These are phyloP conservation scores for Triplophysa yarkandensis DNA, from an alignment of 2,797 vertebrate genomes.

Conservation along the genomic window DNA sequence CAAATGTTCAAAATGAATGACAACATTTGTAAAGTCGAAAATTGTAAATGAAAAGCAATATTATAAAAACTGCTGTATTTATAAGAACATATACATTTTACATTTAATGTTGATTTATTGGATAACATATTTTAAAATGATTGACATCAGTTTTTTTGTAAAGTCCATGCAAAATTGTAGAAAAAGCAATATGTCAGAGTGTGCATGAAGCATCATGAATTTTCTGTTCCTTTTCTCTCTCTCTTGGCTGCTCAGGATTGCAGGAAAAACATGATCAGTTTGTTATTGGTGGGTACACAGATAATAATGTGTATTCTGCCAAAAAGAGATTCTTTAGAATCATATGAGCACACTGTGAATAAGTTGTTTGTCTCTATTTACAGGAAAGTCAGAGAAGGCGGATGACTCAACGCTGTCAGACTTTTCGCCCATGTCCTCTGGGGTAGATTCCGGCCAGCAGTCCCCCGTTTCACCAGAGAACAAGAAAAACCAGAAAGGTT, in stretches of 20 bases:
- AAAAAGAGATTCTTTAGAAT: not conserved
- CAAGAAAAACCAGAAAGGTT: slow-evolving; percentile 88
- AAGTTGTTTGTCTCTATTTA: slow-evolving; percentile 18
- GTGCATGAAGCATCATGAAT: not conserved
- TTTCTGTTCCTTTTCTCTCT: slow-evolving; percentile 13
- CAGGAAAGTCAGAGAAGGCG: slow-evolving; percentile 81
- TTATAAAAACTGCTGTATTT: no score
- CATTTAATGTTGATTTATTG: no score
- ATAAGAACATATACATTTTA: no score
- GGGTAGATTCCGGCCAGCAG: slow-evolving; percentile 83
- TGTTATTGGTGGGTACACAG: slow-evolving; percentile 36
- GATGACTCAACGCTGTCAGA: slow-evolving; percentile 80
- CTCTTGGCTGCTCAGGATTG: slow-evolving; percentile 19
- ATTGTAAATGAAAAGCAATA: no score
- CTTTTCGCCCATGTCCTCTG: slow-evolving; percentile 84
- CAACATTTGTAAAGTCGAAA: no score
- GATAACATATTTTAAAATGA: no score
- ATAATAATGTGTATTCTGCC: slow-evolving; percentile 23
- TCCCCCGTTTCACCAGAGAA: slow-evolving; percentile 87
- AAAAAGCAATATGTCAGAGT: not conserved
- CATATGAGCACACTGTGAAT: not conserved
- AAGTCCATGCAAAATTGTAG: not conserved
- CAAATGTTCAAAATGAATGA: no score
- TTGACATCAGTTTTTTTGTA: no score
- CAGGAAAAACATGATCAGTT: slow-evolving; percentile 41